A percentile compares a stretch with the other conserved stretches of the same genome.
These are phyloP conservation scores for Muschampia plurimacula DNA, from an alignment of 2,888 invertebrate species.

Conservation along the genomic window DNA sequence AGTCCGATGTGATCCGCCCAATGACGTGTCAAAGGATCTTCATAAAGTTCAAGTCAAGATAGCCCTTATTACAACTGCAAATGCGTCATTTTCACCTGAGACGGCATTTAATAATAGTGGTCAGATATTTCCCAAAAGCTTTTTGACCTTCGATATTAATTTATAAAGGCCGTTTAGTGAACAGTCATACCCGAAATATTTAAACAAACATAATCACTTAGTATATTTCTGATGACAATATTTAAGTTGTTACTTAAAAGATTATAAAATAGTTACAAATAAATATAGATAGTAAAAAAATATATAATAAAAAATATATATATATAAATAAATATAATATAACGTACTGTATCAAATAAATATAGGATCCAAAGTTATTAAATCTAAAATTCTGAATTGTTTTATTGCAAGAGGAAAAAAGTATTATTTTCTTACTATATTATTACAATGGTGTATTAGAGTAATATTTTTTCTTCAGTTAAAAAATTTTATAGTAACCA, in stretches of 20 bases:
- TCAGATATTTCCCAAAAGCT: neutral
- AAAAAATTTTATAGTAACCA: too few relatives aligned
- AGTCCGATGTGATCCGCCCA: neutral
- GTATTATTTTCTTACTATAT: too few relatives aligned
- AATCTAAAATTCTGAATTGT: too few relatives aligned
- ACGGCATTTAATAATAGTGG: neutral
- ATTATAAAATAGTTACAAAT: neutral
- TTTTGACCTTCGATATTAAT: constrained; percentile 13
- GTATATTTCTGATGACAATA: neutral
- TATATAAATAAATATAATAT: too few relatives aligned
- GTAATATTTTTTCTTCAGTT: too few relatives aligned
- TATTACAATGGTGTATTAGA: too few relatives aligned
- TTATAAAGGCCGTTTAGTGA: constrained; percentile 18
- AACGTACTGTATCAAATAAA: too few relatives aligned
- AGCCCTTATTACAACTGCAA: neutral
- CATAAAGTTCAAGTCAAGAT: neutral
- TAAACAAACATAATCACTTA: neutral
- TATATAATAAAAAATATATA: too few relatives aligned
- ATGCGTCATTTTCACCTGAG: neutral
- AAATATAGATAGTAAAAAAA: neutral
- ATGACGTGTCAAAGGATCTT: constrained; percentile 17
- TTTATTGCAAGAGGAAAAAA: too few relatives aligned
- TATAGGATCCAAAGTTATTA: too few relatives aligned
- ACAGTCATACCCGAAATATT: constrained; percentile 17
- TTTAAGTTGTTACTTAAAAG: neutral